Evolutionary conservation across 37 sponge, comb jelly and placozoan genomes (phyloP).

Genomic region (Aphrocallistes beatrix): DNA sequence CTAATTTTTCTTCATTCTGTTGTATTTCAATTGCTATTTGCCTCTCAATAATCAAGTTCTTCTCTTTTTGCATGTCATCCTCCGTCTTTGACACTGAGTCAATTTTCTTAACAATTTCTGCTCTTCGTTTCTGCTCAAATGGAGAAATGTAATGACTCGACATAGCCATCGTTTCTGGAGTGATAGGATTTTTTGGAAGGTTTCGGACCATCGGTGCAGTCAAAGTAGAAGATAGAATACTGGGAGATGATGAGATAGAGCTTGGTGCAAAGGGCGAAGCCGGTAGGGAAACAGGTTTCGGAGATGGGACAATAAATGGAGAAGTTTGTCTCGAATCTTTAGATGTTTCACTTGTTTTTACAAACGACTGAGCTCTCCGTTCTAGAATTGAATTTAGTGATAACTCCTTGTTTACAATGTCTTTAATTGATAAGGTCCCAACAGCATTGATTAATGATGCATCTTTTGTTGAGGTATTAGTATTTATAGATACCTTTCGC

Average conservation of each 20-base stretch:
- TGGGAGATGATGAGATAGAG: background rate
- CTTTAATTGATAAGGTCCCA: no score
- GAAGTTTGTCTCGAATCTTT: background rate
- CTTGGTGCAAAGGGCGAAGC: background rate
- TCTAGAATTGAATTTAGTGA: background rate
- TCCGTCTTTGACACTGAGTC: background rate
- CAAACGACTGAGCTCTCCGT: background rate
- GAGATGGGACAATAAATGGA: background rate
- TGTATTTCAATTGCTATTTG: background rate
- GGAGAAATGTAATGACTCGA: background rate
- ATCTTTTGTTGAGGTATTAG: no score
- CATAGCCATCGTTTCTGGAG: background rate
- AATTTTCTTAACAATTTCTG: background rate
- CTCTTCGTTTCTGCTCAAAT: background rate
- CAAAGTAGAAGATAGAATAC: background rate
- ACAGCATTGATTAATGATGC: no score
- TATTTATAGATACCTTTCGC: no score
- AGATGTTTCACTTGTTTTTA: background rate
- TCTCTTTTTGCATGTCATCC: background rate
- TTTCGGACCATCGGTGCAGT: background rate
- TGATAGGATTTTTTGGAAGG: background rate
- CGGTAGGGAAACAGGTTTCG: background rate
- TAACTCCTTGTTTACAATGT: background rate
- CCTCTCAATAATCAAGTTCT: background rate
- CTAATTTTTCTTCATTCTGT: background rate